Conservation (phyloP, 1,140 invertebrate species). For the Drosophila parvula region DNA sequence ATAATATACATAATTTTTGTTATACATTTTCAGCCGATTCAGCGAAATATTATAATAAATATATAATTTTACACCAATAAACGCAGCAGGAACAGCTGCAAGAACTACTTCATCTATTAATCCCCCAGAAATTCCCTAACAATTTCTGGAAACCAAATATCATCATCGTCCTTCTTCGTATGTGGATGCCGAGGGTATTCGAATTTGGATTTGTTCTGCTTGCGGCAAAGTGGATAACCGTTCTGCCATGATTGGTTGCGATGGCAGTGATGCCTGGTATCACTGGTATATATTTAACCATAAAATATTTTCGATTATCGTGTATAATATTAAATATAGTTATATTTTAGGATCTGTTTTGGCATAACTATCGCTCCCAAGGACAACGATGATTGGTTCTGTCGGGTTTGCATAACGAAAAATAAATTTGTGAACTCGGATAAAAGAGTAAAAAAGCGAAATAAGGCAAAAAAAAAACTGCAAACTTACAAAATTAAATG, state of each 20-base stretch:
- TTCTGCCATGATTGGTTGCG: conserved; percentile 98
- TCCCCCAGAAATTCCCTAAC: neutral
- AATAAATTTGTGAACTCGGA: conserved; percentile 88
- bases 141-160: conserved; percentile 42
- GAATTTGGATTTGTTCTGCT: conserved; percentile 98
- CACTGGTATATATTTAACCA: conserved; percentile 90
- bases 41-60: too few species aligned
- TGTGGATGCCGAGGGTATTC: conserved; percentile 92
- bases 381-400: conserved; percentile 97
- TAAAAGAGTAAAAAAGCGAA: too few species aligned
- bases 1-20: neutral
- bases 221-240: conserved; percentile 97
- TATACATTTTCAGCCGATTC: conserved; percentile 53
- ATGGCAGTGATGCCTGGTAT: conserved; percentile 99
- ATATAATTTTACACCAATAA: conserved; percentile 10
- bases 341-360: conserved; percentile 91
- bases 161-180: conserved; percentile 74
- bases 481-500: too few species aligned
- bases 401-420: conserved; percentile 91
- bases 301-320: conserved; percentile 6
- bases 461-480: too few species aligned
- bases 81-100: neutral
- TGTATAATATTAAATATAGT: neutral
- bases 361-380: conserved; percentile 95
- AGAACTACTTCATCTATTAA: neutral